Evolutionary conservation across 2,888 invertebrate genomes (phyloP).

Genomic region (Lydus trimaculatus): DNA sequence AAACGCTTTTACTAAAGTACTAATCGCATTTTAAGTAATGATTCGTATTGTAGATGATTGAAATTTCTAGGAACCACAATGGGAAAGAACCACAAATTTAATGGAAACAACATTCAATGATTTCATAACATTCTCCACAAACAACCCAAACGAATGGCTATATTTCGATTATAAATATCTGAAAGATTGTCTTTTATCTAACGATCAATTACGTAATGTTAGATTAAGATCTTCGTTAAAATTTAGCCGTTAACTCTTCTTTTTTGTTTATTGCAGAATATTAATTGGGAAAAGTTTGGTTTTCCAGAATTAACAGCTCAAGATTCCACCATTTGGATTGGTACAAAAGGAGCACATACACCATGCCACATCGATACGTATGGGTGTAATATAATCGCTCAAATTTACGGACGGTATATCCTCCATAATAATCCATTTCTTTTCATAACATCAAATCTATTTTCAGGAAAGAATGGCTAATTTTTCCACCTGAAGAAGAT

Average conservation of each 20-base stretch:
- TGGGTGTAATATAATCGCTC: constrained; percentile 91
- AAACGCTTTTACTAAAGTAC: constrained; percentile 56
- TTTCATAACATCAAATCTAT: constrained; percentile 25
- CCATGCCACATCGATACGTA: constrained; percentile 95
- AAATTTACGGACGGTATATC: constrained; percentile 82
- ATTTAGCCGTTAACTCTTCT: constrained; percentile 34
- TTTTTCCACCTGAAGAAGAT: constrained; percentile 82
- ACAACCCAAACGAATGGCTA: constrained; percentile 68
- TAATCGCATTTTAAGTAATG: constrained; percentile 11
- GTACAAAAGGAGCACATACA: constrained; percentile 86
- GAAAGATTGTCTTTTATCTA: constrained; percentile 67
- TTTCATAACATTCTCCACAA: constrained; percentile 63
- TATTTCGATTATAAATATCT: constrained; percentile 89
- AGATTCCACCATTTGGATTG: constrained; percentile 88
- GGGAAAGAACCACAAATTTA: constrained; percentile 77
- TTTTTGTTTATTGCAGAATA: constrained; percentile 48
- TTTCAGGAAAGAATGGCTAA: constrained; percentile 86
- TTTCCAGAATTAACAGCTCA: constrained; percentile 70
- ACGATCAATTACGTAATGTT: constrained; percentile 14
- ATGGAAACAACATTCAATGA: constrained; percentile 68
- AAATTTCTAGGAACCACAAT: constrained; percentile 69
- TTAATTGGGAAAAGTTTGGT: constrained; percentile 76
- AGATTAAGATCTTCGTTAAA: constrained; percentile 52
- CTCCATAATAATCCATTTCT: not conserved
- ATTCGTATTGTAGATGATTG: constrained; percentile 10